Percentiles rank a stretch among this genome's conserved stretches.
phyloP scores from a whole-genome alignment of 2,797 vertebrate genomes.

The Masticophis lateralis region DNA sequence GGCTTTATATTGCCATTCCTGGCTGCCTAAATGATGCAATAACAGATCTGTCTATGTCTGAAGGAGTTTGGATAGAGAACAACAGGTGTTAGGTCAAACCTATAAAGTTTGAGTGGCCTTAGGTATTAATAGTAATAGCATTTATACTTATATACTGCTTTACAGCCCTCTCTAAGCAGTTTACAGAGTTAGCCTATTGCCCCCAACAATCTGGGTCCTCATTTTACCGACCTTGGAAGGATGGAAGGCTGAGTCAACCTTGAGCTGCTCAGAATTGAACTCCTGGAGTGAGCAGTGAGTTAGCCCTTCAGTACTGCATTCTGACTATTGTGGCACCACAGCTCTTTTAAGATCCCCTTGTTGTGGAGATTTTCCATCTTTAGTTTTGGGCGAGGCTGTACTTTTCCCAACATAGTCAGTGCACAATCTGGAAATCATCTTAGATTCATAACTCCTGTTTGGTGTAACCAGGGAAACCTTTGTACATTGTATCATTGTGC shows the following conservation, averaged over 20 bases:
- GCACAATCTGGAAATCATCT: neutral
- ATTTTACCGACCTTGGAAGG: too few species aligned
- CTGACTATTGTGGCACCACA: too few species aligned
- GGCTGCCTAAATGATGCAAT: neutral
- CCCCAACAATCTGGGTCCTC: too few species aligned
- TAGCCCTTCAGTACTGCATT: too few species aligned
- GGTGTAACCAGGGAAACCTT: neutral
- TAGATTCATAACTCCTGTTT: neutral
- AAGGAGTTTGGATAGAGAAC: neutral
- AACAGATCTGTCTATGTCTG: neutral
- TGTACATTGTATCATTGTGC: neutral
- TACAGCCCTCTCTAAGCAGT: too few species aligned
- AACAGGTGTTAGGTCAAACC: neutral
- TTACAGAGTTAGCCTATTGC: too few species aligned
- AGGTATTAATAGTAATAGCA: neutral
- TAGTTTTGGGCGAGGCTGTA: neutral
- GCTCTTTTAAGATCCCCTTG: neutral
- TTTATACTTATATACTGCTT: too few species aligned
- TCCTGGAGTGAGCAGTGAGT: too few species aligned
- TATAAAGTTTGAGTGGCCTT: neutral
- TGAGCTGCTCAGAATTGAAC: too few species aligned
- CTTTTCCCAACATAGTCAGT: neutral
- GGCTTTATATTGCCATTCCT: neutral
- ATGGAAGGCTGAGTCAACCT: too few species aligned
- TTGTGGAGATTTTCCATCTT: neutral